Evolutionary conservation across 2,797 vertebrate species (phyloP), one percentile per base, ranked within the genome.

Genomic region (Pogonophryne albipinna): DNA sequence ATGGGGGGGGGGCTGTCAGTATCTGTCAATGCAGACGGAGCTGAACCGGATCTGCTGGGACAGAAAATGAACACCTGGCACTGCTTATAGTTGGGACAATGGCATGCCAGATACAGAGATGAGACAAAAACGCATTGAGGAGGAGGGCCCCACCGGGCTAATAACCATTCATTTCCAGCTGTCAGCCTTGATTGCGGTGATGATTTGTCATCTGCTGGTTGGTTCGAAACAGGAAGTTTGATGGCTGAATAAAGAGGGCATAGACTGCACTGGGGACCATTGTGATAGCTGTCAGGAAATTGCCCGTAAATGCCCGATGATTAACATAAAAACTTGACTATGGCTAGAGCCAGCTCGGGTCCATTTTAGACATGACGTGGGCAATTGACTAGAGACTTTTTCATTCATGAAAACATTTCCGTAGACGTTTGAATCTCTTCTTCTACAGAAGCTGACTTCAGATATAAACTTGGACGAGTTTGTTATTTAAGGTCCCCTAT

Each of bases 41-140:
- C 59, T 62, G 74, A 87, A 64, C 67, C 51, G 51, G 79, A 89
- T 89, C 71, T 82, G 74, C 74, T 56, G 80, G 83, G 82, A 90
- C 82, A 83, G 77, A 89, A 89, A 87, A 85, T 52, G 63, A 83
- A 89, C 92, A 92, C 90, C 89, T 91, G 91, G 85, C 81, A 51
- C 58, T 55, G 85, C 87, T 77, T 85, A 71, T 34, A 61, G 74
- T 46, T 0, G 68, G 69, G 61, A 88, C 87, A 83, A 80, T 38
- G 71, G 55, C 72, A 41, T 12, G 66, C 62, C 83, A 70, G 79
- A 80, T 16, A 68, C 50, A 45, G 71, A 78, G 74, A 83, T 45
- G 78, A 76, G 67, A 71, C 64, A 6, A 19, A 65, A 66, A 66
- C 2, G 45, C 60, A 58, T 1, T 45, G 75, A 66, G 64, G 83